Evolutionary conservation across 2,113 vertebrate genomes (phyloP).

Genomic region (Craseonycteris thonglongyai): DNA sequence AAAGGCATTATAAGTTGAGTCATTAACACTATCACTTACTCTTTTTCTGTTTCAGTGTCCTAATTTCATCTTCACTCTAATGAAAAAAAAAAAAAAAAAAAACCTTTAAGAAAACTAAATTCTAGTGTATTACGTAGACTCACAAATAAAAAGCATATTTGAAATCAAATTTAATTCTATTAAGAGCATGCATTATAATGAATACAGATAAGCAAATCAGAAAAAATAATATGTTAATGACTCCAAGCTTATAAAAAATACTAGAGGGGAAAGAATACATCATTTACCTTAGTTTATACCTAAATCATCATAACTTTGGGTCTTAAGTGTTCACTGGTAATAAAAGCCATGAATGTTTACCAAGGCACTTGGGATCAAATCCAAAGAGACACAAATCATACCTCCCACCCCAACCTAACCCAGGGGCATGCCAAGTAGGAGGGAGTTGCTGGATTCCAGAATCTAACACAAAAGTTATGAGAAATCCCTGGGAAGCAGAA

Average conservation of each 20-base stretch:
- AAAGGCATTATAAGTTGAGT: slow-evolving; percentile 60
- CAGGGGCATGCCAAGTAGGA: not conserved
- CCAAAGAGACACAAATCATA: not conserved
- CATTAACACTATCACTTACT: slow-evolving; percentile 83
- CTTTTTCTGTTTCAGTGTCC: slow-evolving; percentile 85
- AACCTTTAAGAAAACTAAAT: slow-evolving; percentile 43
- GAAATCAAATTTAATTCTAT: slow-evolving; percentile 16
- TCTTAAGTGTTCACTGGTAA: not conserved
- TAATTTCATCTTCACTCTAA: slow-evolving; percentile 90
- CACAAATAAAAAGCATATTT: not conserved
- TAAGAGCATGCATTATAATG: not conserved
- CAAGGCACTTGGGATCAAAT: not conserved
- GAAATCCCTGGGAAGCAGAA: not conserved
- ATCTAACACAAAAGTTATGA: not conserved
- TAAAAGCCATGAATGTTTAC: not conserved
- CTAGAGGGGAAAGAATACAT: not conserved
- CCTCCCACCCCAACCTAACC: not conserved
- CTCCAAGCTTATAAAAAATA: slow-evolving; percentile 17
- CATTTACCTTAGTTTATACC: not conserved
- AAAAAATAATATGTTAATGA: slow-evolving; percentile 21
- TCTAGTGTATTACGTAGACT: not conserved
- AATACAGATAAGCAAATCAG: slow-evolving; percentile 27
- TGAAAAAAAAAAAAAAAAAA: slow-evolving; percentile 45
- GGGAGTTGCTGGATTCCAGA: not conserved
- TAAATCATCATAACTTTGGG: not conserved